Conservation (phyloP, 37 sponge, comb jelly and placozoan genomes). For the Aplysina aerophoba region DNA sequence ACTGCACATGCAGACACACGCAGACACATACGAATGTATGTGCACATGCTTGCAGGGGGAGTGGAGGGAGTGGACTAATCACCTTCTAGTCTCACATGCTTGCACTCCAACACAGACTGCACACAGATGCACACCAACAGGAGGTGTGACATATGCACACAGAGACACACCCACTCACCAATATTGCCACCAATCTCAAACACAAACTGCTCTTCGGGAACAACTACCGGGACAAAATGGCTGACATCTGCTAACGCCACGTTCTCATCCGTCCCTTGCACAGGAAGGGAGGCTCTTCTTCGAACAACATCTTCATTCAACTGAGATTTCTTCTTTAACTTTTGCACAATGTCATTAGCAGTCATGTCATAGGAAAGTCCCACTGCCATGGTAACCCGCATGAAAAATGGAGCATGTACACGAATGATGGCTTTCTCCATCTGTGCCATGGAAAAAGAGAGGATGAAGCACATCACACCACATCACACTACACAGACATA, state of each 20-base stretch:
- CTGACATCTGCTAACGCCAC: conserved; percentile 20
- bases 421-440: conserved; percentile 54
- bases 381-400: conserved; percentile 71
- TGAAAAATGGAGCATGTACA: conserved; percentile 75
- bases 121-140: neutral
- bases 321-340: conserved; percentile 60
- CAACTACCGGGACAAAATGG: conserved; percentile 10
- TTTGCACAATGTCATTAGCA: conserved; percentile 71
- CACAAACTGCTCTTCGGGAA: conserved; percentile 56
- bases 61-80: neutral
- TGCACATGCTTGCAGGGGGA: neutral
- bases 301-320: conserved; percentile 57
- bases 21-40: neutral
- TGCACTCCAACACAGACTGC: neutral
- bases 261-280: neutral
- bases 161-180: conserved; percentile 39
- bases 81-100: too few relatives aligned
- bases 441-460: neutral
- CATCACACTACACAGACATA: neutral
- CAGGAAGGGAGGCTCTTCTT: conserved; percentile 27
- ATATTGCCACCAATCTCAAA: conserved; percentile 89
- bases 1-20: conserved; percentile 16
- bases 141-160: neutral
- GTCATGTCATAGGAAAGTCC: conserved; percentile 55
- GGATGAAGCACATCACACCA: too few relatives aligned